A percentile compares a stretch with the other conserved stretches of the same genome.
Conservation (phyloP, 2,888 invertebrate genomes). For the Sarcophaga rosellei region DNA sequence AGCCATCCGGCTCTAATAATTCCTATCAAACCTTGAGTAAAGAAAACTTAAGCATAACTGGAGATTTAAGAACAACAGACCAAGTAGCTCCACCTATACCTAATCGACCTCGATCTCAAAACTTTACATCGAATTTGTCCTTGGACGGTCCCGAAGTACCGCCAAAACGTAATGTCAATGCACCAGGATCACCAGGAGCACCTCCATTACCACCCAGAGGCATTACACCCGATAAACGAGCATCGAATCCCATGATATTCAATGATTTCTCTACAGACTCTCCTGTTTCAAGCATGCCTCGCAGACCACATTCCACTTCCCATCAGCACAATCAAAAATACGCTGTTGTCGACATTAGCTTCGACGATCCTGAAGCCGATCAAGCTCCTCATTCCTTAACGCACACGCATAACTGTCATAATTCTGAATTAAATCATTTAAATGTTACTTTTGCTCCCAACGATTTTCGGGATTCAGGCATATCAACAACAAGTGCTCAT, state of each 20-base stretch:
- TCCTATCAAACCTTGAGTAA: slow-evolving; percentile 79
- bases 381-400: slow-evolving; percentile 74
- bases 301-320: slow-evolving; percentile 73
- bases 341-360: slow-evolving; percentile 82
- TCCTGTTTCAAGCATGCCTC: slow-evolving; percentile 70
- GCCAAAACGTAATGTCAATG: slow-evolving; percentile 81
- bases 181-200: slow-evolving; percentile 82
- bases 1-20: slow-evolving; percentile 71
- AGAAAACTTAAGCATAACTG: slow-evolving; percentile 74
- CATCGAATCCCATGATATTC: slow-evolving; percentile 80
- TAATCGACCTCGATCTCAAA: slow-evolving; percentile 67
- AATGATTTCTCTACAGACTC: slow-evolving; percentile 77
- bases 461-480: slow-evolving; percentile 81
- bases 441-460: slow-evolving; percentile 76
- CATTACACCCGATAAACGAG: slow-evolving; percentile 82
- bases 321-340: slow-evolving; percentile 79
- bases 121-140: slow-evolving; percentile 84
- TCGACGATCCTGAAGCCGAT: slow-evolving; percentile 81
- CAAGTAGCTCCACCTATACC: slow-evolving; percentile 64
- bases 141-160: slow-evolving; percentile 82
- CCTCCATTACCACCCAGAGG: slow-evolving; percentile 92
- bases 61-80: slow-evolving; percentile 55
- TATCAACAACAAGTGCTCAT: slow-evolving; percentile 80
- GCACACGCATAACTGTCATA: slow-evolving; percentile 72
- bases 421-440: slow-evolving; percentile 73